phyloP scores from a whole-genome alignment of 1,140 invertebrate species.

The Muscidifurax raptorellus region DNA sequence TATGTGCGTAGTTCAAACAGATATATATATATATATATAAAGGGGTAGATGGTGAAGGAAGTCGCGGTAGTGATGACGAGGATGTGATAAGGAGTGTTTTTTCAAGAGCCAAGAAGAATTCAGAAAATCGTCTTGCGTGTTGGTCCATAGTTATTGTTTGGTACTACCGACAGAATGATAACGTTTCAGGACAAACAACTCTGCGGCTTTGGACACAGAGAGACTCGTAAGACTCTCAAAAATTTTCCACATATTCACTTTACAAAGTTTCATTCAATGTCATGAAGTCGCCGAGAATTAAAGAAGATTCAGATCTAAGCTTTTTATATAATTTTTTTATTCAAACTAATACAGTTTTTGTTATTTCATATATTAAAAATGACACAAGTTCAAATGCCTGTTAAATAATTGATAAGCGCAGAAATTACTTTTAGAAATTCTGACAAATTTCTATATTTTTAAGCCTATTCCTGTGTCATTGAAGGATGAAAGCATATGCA shows the following conservation, averaged over 20 bases:
- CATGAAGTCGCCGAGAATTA: neutral
- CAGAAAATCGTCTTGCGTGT: neutral
- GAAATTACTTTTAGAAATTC: constrained; percentile 3
- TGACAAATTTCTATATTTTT: neutral
- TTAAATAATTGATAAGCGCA: neutral
- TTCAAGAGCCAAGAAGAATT: constrained; percentile 13
- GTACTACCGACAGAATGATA: neutral
- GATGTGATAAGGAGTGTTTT: neutral
- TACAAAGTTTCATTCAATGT: neutral
- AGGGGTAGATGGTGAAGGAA: neutral
- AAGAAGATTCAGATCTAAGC: neutral
- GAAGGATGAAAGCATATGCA: neutral
- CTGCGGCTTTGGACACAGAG: neutral
- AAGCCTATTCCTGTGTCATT: constrained; percentile 10
- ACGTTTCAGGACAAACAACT: neutral
- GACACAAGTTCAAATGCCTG: constrained; percentile 1
- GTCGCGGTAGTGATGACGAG: neutral
- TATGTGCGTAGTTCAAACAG: neutral
- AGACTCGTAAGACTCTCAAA: neutral
- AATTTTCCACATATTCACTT: neutral
- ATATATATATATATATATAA: neutral
- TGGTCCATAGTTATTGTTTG: constrained; percentile 19
- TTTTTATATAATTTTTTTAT: neutral
- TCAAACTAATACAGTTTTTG: constrained; percentile 13
- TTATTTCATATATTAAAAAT: neutral